These are phyloP conservation scores for Folsomia manolachei DNA, from an alignment of 2,888 invertebrate species.

Conservation along the genomic window DNA sequence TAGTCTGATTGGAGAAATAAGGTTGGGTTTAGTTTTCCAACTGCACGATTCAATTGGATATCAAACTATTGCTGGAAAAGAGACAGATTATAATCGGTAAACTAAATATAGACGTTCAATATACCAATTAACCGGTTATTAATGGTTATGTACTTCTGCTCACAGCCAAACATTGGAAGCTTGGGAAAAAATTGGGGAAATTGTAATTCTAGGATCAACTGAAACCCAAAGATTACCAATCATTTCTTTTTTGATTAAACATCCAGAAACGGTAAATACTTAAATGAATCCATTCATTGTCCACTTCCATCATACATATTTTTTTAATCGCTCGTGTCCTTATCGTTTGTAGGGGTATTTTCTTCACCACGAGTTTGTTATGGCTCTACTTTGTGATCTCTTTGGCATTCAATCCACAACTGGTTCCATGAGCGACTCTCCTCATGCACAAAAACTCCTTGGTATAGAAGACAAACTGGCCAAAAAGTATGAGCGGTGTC, in stretches of 20 bases:
- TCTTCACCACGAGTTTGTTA: neutral
- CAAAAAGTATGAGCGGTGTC: neutral
- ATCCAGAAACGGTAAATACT: neutral
- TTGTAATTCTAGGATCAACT: constrained; percentile 33
- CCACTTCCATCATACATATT: neutral
- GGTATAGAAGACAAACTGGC: neutral
- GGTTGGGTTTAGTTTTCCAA: constrained; percentile 81
- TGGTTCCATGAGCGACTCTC: neutral
- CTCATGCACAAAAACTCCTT: neutral
- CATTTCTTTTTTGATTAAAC: constrained; percentile 37
- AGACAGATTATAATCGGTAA: constrained; percentile 27
- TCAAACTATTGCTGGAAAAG: constrained; percentile 16
- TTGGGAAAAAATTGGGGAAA: constrained; percentile 26
- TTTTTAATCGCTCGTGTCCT: neutral
- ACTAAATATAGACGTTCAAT: neutral
- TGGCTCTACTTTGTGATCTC: neutral
- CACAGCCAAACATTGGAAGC: constrained; percentile 28
- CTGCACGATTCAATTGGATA: constrained; percentile 68
- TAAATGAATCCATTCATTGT: neutral
- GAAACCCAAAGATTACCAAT: constrained; percentile 28
- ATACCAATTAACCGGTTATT: neutral
- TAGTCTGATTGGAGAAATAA: constrained; percentile 33
- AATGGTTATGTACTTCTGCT: neutral
- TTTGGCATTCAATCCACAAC: neutral
- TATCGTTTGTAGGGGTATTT: neutral